Conservation (phyloP, 2,888 invertebrate species). For the Agrochola macilenta region DNA sequence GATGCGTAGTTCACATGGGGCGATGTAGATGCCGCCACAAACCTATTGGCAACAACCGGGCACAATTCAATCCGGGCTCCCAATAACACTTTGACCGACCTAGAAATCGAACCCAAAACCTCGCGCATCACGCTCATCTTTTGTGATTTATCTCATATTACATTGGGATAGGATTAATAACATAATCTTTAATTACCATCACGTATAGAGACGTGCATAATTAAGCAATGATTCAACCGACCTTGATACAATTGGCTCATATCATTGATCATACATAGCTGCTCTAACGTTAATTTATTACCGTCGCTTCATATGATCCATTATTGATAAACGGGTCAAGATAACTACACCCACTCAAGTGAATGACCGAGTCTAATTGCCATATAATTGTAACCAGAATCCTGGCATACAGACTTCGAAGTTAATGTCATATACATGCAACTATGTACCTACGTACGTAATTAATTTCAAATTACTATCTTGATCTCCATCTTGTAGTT, state of each 20-base stretch:
- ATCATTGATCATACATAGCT: constrained; percentile 24
- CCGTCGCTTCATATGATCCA: constrained; percentile 24
- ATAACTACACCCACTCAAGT: constrained; percentile 39
- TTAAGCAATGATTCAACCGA: constrained; percentile 15
- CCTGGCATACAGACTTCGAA: constrained; percentile 1
- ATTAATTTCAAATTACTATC: constrained; percentile 25
- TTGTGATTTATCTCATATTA: neutral
- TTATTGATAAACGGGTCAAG: constrained; percentile 34
- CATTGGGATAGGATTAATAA: neutral
- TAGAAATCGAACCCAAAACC: neutral
- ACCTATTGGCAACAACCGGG: neutral
- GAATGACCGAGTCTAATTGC: constrained; percentile 43
- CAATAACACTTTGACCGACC: neutral
- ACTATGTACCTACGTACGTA: neutral
- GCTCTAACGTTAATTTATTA: constrained; percentile 32
- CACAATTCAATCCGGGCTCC: no score
- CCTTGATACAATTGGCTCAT: constrained; percentile 11
- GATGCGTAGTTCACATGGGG: no score
- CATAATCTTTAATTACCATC: constrained; percentile 22
- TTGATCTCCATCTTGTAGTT: constrained; percentile 1
- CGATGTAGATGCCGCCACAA: no score
- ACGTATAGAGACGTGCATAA: constrained; percentile 3
- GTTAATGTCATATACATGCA: neutral
- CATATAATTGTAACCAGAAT: constrained; percentile 40
- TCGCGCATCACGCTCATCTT: no score